phyloP scores from a whole-genome alignment of 2,797 vertebrate genomes.

The Gymnocypris eckloni region DNA sequence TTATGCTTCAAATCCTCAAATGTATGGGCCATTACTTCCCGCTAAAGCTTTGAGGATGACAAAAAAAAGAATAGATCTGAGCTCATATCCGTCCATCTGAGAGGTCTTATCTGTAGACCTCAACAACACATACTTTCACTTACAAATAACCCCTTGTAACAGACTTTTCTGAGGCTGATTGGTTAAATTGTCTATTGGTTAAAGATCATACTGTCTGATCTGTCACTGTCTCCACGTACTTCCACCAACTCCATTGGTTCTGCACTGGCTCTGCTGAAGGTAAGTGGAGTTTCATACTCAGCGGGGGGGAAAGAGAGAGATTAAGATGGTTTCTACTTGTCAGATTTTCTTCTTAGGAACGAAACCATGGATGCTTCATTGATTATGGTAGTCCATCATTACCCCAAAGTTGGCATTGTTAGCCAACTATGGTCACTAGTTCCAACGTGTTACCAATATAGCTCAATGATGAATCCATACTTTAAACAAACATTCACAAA shows the following conservation, averaged over 20 bases:
- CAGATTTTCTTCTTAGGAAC: background rate
- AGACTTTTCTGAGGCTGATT: background rate
- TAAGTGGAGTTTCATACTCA: background rate
- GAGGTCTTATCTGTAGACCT: background rate
- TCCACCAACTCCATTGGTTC: background rate
- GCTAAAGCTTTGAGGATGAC: background rate
- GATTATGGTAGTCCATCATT: background rate
- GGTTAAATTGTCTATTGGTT: background rate
- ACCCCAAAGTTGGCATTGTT: too few species aligned
- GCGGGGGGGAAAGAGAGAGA: background rate
- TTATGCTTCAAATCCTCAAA: background rate
- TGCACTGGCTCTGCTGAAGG: background rate
- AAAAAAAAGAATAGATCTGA: background rate
- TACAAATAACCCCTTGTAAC: background rate
- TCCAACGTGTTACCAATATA: background rate
- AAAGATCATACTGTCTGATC: background rate
- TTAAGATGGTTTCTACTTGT: background rate
- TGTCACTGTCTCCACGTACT: background rate
- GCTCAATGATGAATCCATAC: background rate
- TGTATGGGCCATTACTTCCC: background rate
- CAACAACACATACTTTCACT: background rate
- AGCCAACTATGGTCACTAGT: background rate
- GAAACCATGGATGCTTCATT: background rate
- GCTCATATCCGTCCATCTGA: background rate
- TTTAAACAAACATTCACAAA: background rate